Conservation (phyloP, 2,113 vertebrate species). For the Notarius quadriscutis region DNA sequence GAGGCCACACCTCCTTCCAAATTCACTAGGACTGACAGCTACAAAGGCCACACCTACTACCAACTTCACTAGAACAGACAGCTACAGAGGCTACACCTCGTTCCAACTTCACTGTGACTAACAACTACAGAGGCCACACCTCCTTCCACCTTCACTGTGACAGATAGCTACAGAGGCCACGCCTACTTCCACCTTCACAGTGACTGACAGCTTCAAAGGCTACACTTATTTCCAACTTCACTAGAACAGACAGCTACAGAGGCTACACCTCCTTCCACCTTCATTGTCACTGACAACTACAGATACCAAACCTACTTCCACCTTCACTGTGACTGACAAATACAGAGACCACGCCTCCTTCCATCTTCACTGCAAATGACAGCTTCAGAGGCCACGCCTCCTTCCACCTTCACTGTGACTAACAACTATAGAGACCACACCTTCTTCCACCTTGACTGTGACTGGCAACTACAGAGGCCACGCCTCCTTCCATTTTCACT, state of each 20-base stretch:
- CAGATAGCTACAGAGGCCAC: background rate
- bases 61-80: background rate
- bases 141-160: background rate
- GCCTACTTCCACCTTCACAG: background rate
- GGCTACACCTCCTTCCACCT: background rate
- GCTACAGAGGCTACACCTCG: background rate
- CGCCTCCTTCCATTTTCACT: background rate
- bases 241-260: background rate
- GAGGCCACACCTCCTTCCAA: background rate
- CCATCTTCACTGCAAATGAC: background rate
- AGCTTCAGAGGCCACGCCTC: constrained; percentile 1
- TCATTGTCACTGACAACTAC: background rate
- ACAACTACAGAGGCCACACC: background rate
- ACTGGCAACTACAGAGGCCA: background rate
- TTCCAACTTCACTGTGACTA: background rate
- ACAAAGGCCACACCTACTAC: background rate
- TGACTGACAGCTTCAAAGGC: background rate
- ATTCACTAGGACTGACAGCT: background rate
- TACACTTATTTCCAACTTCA: background rate
- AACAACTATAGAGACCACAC: background rate
- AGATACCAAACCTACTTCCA: background rate
- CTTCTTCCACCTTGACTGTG: background rate
- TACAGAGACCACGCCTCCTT: background rate
- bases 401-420: no score
- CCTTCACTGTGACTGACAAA: background rate